Base-by-base conservation (phyloP, 2,888 invertebrate genomes). In the Nemotelus nigrinus region DNA sequence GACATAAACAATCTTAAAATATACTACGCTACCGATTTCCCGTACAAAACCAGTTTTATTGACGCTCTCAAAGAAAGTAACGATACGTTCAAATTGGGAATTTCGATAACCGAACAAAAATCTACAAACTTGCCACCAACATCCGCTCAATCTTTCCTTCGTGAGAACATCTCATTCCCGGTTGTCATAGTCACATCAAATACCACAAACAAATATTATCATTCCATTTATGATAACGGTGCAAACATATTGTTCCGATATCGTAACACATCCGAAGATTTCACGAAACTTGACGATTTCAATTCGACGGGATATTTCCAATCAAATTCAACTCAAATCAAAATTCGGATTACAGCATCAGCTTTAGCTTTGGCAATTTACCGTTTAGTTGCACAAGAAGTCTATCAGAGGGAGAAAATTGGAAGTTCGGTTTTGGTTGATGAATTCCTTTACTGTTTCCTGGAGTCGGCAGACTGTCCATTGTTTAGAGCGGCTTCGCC, bases 71-170 rank as follows among this genome's bases (percentile, higher is more conserved):
- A 81, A 3, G 80, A 80, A 53, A 81, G 83, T 79, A 80, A 80
- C 43, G 4, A 81, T 43, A 44, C 79, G 60, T 83, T 82, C 77
- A 81, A 83, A 2, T 83, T 87, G 53, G 84, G 83, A 63, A 83
- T 86, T 47, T 82, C 83, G 72, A 81, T 82, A 10, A 81, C 81
- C 45, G 83, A 84, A 39, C 48, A 60, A 25, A n/a, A 74, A 3
- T 80, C 80, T 3, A 81, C 83, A 25, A 88, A 88, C 78, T 83
- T 94, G 72, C 97, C 97, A 0, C 97, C 97, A 0, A 92, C 95
- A 0, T 96, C 97, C 0, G 88, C 95, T 6, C 96, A 97, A 85
- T 93, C 93, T 1, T 97, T 98, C 86, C 87, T 95, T 4, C 89
- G 90, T 72, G 87, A 89, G 1, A 85, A 88, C 50, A 60, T 79